Conservation (phyloP, 1,140 invertebrate species). For the Cephus cinctus region DNA sequence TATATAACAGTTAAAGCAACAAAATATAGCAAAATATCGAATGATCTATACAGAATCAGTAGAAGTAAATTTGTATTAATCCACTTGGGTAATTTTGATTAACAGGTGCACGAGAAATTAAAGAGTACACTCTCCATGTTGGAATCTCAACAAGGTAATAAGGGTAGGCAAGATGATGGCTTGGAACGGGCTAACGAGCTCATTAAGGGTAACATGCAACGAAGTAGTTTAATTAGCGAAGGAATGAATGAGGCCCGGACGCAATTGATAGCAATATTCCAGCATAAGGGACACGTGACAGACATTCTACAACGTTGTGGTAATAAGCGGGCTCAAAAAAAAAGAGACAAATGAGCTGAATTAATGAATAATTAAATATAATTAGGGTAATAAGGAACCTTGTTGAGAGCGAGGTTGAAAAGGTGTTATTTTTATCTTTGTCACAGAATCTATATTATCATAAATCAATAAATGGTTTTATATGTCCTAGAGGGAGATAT, state of each 20-base stretch:
- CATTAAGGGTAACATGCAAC: slow-evolving; percentile 91
- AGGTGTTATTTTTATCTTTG: slow-evolving; percentile 39
- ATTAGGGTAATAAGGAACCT: slow-evolving; percentile 18
- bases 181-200: slow-evolving; percentile 74
- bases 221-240: slow-evolving; percentile 89
- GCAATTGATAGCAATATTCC: slow-evolving; percentile 86
- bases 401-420: slow-evolving; percentile 16
- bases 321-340: slow-evolving; percentile 88
- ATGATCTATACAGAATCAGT: no score
- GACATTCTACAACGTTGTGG: slow-evolving; percentile 88
- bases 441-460: slow-evolving; percentile 41
- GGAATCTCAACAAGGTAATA: slow-evolving; percentile 63
- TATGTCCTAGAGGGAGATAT: no score
- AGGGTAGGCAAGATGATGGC: slow-evolving; percentile 63
- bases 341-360: slow-evolving; percentile 66
- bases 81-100: slow-evolving; percentile 10
- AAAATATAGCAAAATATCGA: neutral
- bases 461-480: slow-evolving; percentile 41
- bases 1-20: neutral
- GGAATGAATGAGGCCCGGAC: slow-evolving; percentile 84
- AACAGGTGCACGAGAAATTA: slow-evolving; percentile 64
- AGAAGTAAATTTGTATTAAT: slow-evolving; percentile 12
- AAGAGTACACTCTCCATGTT: slow-evolving; percentile 64
- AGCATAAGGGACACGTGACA: slow-evolving; percentile 83
- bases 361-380: slow-evolving; percentile 4